phyloP scores from a whole-genome alignment of 1,140 invertebrate species.

The Phenacoccus solenopsis region DNA sequence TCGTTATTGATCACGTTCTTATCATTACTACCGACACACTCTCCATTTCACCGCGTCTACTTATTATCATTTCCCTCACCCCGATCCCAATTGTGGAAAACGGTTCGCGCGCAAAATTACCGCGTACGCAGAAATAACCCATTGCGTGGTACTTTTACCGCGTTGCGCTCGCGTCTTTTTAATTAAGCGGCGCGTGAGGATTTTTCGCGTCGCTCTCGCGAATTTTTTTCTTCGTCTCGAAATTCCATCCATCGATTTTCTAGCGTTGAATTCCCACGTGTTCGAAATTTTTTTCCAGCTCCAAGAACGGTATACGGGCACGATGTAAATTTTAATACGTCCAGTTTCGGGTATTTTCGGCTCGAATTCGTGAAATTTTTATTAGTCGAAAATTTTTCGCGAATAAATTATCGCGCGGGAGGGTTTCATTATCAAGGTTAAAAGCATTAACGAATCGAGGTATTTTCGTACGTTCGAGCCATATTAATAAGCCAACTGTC shows the following conservation, averaged over 20 bases:
- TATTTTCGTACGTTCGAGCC: background rate
- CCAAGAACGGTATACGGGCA: too few species aligned
- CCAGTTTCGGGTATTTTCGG: too few species aligned
- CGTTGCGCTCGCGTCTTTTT: background rate
- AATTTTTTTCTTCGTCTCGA: too few species aligned
- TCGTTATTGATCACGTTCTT: constrained; percentile 16
- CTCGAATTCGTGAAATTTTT: too few species aligned
- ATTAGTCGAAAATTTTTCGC: background rate
- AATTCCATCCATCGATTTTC: too few species aligned
- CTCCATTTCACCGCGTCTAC: constrained; percentile 15
- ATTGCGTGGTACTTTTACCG: background rate
- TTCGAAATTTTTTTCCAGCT: too few species aligned
- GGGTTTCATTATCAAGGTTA: background rate
- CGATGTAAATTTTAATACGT: too few species aligned
- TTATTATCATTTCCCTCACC: background rate
- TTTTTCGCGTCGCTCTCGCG: too few species aligned
- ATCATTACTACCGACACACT: constrained; percentile 7
- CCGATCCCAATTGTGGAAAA: background rate
- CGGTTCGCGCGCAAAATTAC: background rate
- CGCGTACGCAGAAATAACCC: constrained; percentile 3
- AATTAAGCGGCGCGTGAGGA: background rate
- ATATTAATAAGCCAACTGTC: background rate
- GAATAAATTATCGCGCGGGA: background rate
- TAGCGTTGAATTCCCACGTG: background rate
- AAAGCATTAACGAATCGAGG: background rate